A percentile compares a stretch with the other conserved stretches of the same genome.
phyloP scores from a whole-genome alignment of 2,113 vertebrate species.

The Crotalus helleri region DNA sequence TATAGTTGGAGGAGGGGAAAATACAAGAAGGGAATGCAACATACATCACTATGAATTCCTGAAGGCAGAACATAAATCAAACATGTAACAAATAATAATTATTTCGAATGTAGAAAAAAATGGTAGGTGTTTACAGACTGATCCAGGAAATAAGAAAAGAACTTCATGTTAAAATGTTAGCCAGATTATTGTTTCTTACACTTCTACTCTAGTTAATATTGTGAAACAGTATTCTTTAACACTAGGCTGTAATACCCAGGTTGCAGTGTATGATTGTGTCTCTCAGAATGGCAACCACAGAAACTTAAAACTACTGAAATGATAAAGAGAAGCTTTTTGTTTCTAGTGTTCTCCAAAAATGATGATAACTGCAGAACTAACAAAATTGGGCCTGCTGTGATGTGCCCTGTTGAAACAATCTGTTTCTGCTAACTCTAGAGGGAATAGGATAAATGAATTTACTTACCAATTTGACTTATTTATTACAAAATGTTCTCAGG shows the following conservation, averaged over 20 bases:
- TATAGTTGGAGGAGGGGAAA: background rate
- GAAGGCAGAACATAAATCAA: background rate
- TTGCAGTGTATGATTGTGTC: background rate
- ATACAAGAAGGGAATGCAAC: background rate
- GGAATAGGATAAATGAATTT: background rate
- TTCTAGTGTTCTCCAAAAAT: background rate
- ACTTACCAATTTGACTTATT: background rate
- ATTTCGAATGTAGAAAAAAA: background rate
- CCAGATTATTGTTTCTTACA: background rate
- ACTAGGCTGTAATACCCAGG: background rate
- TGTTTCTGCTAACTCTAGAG: background rate
- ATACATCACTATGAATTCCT: background rate
- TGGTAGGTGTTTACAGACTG: background rate
- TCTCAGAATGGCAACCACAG: background rate
- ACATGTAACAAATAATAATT: background rate
- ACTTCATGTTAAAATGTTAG: background rate
- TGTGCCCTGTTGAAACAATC: background rate
- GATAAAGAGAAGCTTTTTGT: background rate
- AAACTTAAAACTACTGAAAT: background rate
- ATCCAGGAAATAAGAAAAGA: background rate
- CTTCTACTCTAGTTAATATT: background rate
- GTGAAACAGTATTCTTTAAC: background rate
- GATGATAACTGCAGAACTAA: background rate
- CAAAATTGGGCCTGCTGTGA: background rate
- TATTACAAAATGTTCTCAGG: background rate